Percentiles rank a stretch among this genome's conserved stretches.
Conservation (phyloP, 2,797 vertebrate genomes). For the Cynodonichthys magdalenae region DNA sequence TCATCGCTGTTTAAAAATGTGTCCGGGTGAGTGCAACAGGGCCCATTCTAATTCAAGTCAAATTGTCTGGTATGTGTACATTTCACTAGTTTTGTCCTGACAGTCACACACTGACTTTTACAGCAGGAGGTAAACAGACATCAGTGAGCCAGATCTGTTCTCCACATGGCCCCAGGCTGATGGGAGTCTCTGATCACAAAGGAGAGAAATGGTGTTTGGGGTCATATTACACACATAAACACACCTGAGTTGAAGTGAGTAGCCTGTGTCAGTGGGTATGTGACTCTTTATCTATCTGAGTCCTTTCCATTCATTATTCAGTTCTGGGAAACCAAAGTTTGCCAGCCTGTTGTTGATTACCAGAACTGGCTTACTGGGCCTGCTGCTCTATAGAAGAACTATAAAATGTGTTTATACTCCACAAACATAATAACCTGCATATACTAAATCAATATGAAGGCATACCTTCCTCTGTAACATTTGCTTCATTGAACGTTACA, state of each 20-base stretch:
- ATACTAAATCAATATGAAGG: background rate
- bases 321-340: slow-evolving; percentile 48
- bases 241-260: slow-evolving; percentile 48
- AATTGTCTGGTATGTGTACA: slow-evolving; percentile 21
- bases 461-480: background rate
- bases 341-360: slow-evolving; percentile 31
- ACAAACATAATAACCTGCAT: background rate
- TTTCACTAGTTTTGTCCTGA: slow-evolving; percentile 34
- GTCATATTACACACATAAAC: slow-evolving; percentile 62
- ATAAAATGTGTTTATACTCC: background rate
- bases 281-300: slow-evolving; percentile 41
- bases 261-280: slow-evolving; percentile 34
- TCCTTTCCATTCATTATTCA: slow-evolving; percentile 64
- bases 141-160: slow-evolving; percentile 27
- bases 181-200: slow-evolving; percentile 53
- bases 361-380: slow-evolving; percentile 19
- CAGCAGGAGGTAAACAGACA: slow-evolving; percentile 50
- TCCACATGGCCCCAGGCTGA: slow-evolving; percentile 48
- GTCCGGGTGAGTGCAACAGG: slow-evolving; percentile 1
- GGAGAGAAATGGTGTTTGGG: slow-evolving; percentile 55
- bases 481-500: background rate
- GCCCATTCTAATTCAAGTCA: slow-evolving; percentile 14
- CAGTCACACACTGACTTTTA: slow-evolving; percentile 39
- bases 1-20: no score
- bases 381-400: slow-evolving; percentile 5